phyloP scores from a whole-genome alignment of 2,113 vertebrate species.

The Rhineura floridana region DNA sequence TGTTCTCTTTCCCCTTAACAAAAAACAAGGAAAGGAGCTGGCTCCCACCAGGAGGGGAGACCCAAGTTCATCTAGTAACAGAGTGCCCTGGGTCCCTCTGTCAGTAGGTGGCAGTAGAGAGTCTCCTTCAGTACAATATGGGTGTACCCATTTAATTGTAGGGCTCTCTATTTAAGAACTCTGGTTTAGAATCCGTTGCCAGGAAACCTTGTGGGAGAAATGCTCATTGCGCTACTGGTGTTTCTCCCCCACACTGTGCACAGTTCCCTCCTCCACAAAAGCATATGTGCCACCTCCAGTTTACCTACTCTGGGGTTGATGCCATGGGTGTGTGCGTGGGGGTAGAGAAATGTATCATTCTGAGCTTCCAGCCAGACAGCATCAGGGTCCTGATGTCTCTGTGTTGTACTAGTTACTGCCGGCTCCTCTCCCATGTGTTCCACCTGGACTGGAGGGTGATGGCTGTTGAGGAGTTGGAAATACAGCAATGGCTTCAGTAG shows the following conservation, averaged over 20 bases:
- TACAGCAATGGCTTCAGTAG: not conserved
- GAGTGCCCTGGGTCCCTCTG: not conserved
- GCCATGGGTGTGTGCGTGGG: not conserved
- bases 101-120: not conserved
- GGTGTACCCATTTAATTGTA: not conserved
- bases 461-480: not conserved
- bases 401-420: not conserved
- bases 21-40: not conserved
- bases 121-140: not conserved
- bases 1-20: not conserved
- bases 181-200: not conserved
- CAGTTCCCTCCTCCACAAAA: not conserved
- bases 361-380: not conserved
- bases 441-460: not conserved
- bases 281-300: not conserved
- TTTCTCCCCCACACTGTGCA: not conserved
- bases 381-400: not conserved
- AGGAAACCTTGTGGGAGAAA: not conserved
- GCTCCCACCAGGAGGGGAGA: not conserved
- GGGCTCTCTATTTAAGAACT: not conserved
- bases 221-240: not conserved
- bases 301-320: not conserved
- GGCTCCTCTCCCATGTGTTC: not conserved
- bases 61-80: not conserved
- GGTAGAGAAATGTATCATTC: not conserved